phyloP scores from a whole-genome alignment of 2,888 invertebrate genomes.

The Heliconius erato region DNA sequence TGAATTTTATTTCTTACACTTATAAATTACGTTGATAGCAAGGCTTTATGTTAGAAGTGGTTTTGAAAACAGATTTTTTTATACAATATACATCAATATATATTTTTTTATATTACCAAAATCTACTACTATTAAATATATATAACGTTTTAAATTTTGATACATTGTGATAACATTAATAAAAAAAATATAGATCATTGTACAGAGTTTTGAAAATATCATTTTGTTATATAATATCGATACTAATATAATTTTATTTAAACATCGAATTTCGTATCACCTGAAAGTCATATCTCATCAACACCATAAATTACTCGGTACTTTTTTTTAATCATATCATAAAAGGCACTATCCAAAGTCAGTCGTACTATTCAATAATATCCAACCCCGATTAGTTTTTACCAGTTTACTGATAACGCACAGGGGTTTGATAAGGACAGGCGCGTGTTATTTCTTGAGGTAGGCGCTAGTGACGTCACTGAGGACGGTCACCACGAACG shows the following conservation, averaged over 20 bases:
- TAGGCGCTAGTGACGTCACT: slow-evolving; percentile 84
- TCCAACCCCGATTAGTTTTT: slow-evolving; percentile 64
- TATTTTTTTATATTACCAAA: neutral
- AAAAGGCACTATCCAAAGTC: slow-evolving; percentile 36
- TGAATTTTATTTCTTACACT: neutral
- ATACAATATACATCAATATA: neutral
- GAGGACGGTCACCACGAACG: slow-evolving; percentile 94
- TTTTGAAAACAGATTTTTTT: too few species aligned
- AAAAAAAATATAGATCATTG: too few species aligned
- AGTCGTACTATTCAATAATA: slow-evolving; percentile 69
- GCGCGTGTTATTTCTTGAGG: slow-evolving; percentile 72
- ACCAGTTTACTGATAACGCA: slow-evolving; percentile 68
- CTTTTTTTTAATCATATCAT: neutral
- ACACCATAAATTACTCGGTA: neutral
- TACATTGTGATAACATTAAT: too few species aligned
- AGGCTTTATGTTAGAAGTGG: too few species aligned
- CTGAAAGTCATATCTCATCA: neutral
- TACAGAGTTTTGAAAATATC: too few species aligned
- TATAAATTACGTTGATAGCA: neutral
- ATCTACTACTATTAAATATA: too few species aligned
- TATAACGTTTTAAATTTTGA: too few species aligned
- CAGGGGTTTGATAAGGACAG: slow-evolving; percentile 67
- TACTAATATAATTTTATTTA: neutral
- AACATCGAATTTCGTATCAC: neutral
- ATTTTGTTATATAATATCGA: too few species aligned